Evolutionary conservation across 2,888 invertebrate genomes (phyloP).

Genomic region (Spilosoma lubricipeda): DNA sequence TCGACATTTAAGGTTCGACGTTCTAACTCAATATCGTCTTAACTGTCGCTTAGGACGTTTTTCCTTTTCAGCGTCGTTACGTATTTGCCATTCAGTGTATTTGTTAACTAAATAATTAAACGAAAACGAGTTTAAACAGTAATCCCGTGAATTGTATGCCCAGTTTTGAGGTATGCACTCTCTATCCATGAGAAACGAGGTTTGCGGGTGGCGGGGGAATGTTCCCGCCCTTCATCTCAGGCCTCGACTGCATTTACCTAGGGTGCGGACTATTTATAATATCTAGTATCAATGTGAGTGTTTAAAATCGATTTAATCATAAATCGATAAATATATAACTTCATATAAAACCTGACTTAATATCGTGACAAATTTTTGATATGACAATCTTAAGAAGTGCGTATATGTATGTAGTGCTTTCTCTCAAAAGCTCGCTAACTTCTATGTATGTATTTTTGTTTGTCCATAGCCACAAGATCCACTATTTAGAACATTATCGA

Average conservation of each 20-base stretch:
- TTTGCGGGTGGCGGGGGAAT: no score
- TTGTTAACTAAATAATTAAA: neutral
- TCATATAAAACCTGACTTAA: no score
- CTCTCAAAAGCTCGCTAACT: neutral
- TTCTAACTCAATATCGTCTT: no score
- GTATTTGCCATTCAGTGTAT: neutral
- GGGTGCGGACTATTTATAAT: neutral
- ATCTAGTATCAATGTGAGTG: neutral
- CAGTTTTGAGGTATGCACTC: neutral
- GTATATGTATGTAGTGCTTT: neutral
- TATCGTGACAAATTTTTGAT: neutral
- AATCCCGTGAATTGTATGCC: no score
- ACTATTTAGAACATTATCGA: conserved; percentile 5
- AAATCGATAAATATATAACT: neutral
- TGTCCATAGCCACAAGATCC: conserved; percentile 1
- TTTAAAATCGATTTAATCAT: no score
- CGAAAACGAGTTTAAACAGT: neutral
- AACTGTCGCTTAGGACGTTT: neutral
- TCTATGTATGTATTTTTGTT: neutral
- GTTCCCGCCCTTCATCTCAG: no score
- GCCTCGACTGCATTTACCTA: no score
- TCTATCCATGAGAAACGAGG: no score
- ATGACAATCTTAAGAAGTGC: neutral
- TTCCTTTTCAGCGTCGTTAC: neutral
- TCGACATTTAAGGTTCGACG: no score